Base-by-base conservation (phyloP, 2,888 invertebrate genomes). In the Campaea margaritaria region DNA sequence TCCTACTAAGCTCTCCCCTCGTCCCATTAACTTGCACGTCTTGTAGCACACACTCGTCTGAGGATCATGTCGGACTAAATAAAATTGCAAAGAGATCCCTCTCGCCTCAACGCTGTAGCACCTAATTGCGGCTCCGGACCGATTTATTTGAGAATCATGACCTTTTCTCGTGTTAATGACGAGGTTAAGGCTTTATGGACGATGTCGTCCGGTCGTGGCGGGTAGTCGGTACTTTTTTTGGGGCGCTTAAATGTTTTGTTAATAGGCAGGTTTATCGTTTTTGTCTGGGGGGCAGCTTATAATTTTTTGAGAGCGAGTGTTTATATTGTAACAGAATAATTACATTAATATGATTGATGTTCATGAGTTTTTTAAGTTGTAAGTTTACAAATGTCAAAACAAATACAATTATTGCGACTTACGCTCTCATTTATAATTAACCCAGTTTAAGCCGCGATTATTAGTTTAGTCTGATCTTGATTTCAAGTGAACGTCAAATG, bases 61-160 rank as follows among this genome's bases (percentile, higher is more conserved):
- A 76, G 90, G 90, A 89, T 91, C 91, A 87, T 82, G 84, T 87
- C 64, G 88, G 90, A 88, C 90, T 90, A 86, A 83, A 85, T 84
- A 80, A 85, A 90, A 91, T 91, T 89, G 90, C 89, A 72, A 86
- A 81, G 81, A 85, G 85, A 91, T 90, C 90, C 89, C 84, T 77
- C 77, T 63, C 57, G 60, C 48, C 53, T 45, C 58, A 38, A 46
- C 48, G 87, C 86, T 82, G 45, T 74, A 75, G 75, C 76, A 56
- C 82, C 83, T 91, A 90, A 90, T 90, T 90, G 89, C 78, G 82
- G 81, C 86, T 87, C 72, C 79, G 75, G 78, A 76, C 75, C 88
- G 85, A 89, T 91, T 91, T 91, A 89, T 90, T 87, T 85, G 81
- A 74, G 82, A 86, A 83, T 83, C 86, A 86, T 86, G 85, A 81